phyloP scores from a whole-genome alignment of 2,113 vertebrate genomes.

The Anolis sagrei region DNA sequence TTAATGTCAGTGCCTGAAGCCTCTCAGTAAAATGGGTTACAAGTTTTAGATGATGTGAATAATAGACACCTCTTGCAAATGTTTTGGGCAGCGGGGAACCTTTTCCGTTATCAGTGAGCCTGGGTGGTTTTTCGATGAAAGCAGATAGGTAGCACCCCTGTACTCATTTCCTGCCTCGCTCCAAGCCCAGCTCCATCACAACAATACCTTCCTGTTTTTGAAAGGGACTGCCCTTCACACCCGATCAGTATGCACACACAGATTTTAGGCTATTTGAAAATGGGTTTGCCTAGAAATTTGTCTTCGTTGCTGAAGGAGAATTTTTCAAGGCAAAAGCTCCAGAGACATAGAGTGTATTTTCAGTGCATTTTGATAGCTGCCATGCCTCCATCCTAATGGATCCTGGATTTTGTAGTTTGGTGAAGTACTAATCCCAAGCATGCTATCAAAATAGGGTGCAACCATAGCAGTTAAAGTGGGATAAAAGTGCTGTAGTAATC shows the following conservation, averaged over 20 bases:
- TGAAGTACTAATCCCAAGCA: not conserved
- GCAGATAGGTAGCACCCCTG: not conserved
- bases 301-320: not conserved
- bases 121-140: not conserved
- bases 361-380: no score
- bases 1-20: not conserved
- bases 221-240: not conserved
- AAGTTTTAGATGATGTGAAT: not conserved
- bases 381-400: no score
- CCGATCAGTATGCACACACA: not conserved
- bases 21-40: not conserved
- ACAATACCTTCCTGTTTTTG: constrained; percentile 27
- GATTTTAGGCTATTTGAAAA: not conserved
- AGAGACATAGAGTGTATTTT: not conserved
- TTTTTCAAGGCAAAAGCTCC: not conserved
- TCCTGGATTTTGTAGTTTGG: no score
- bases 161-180: constrained; percentile 9
- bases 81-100: no score
- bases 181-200: not conserved
- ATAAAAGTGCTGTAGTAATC: no score
- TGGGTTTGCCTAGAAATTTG: not conserved
- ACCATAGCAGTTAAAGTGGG: no score
- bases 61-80: not conserved
- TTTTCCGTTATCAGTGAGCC: not conserved
- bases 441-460: no score